Evolutionary conservation across 2,113 vertebrate species (phyloP).

Genomic region (Paramormyrops kingsleyae): DNA sequence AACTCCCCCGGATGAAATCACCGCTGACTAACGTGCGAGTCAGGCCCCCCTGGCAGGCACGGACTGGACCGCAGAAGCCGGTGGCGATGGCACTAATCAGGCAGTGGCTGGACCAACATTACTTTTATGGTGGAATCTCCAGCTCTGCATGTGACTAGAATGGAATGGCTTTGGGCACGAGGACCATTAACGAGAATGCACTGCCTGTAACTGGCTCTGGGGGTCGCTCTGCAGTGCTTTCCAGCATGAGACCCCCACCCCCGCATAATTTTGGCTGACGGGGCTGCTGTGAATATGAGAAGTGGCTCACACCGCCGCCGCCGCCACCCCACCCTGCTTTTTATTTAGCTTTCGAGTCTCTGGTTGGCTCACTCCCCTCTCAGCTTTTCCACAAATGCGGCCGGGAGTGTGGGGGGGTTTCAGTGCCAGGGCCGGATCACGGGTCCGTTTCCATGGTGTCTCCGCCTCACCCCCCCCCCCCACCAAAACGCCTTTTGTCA

Average conservation of each 20-base stretch:
- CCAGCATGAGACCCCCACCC: neutral
- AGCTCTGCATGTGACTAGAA: neutral
- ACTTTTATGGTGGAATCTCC: neutral
- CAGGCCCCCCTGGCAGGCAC: neutral
- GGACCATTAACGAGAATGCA: neutral
- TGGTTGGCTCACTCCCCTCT: neutral
- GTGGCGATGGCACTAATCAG: neutral
- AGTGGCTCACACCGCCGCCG: neutral
- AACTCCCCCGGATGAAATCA: neutral
- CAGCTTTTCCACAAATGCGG: neutral
- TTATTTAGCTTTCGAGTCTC: neutral
- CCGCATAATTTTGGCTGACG: neutral
- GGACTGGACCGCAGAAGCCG: neutral
- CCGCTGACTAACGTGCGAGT: neutral
- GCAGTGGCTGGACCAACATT: neutral
- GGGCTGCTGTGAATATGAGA: neutral
- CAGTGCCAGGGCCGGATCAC: neutral
- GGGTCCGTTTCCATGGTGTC: neutral
- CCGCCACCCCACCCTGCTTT: neutral
- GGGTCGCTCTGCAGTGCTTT: neutral
- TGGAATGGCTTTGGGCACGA: neutral
- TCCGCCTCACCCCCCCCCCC: neutral
- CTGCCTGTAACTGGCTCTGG: neutral
- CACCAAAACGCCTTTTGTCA: neutral
- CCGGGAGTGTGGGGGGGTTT: conserved; percentile 1